phyloP scores from a whole-genome alignment of 1,140 invertebrate species.

The Sycophaga agraensis region DNA sequence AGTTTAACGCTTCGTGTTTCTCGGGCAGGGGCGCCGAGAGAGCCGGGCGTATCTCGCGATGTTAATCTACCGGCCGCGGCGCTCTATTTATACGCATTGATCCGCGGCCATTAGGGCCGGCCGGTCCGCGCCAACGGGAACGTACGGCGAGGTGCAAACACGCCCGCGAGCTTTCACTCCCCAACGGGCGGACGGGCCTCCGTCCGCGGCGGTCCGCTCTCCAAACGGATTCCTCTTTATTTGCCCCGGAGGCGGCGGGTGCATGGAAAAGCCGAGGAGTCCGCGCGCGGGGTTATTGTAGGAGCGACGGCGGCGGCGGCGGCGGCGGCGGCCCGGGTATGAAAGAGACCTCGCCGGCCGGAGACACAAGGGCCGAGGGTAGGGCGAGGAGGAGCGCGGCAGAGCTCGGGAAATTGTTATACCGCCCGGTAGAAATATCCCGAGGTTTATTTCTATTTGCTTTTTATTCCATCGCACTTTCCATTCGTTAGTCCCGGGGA shows the following conservation, averaged over 20 bases:
- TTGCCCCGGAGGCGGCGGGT: too few relatives aligned
- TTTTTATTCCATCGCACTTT: slow-evolving; percentile 42
- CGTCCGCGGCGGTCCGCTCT: slow-evolving; percentile 38
- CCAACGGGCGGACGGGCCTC: too few relatives aligned
- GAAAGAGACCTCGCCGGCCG: too few relatives aligned
- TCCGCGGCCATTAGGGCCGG: slow-evolving; percentile 18
- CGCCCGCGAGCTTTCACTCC: neutral
- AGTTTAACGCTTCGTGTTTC: slow-evolving; percentile 26
- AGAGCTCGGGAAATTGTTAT: slow-evolving; percentile 1
- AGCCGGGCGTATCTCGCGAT: slow-evolving; percentile 9
- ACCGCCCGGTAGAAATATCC: slow-evolving; percentile 26
- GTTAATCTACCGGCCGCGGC: slow-evolving; percentile 22
- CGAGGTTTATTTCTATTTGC: slow-evolving; percentile 31
- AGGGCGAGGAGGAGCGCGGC: slow-evolving; percentile 18
- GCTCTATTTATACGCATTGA: slow-evolving; percentile 23
- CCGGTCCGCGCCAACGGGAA: neutral
- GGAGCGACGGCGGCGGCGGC: slow-evolving; percentile 2
- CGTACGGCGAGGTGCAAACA: slow-evolving; percentile 19
- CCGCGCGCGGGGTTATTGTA: neutral
- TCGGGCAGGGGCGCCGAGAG: too few relatives aligned
- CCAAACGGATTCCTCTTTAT: too few relatives aligned
- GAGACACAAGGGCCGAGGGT: too few relatives aligned
- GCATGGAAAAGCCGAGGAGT: neutral
- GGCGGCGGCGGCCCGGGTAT: neutral
- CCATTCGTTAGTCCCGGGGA: slow-evolving; percentile 21